Evolutionary conservation across 53 echinoderm and acorn worm genomes (phyloP), one percentile per base, ranked within the genome.

Genomic region (Paelopatides confundens): DNA sequence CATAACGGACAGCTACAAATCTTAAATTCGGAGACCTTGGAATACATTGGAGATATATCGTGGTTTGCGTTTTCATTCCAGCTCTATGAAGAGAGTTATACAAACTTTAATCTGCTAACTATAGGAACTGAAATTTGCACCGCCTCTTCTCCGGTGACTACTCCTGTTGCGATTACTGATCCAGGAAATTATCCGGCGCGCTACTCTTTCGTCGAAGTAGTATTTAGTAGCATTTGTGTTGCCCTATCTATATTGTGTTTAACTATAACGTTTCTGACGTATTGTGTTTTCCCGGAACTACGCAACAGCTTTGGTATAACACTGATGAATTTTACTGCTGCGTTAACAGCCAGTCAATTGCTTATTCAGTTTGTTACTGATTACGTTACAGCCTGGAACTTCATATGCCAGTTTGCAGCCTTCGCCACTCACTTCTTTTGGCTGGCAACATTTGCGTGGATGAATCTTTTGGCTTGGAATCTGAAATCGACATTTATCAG

Each of bases 401-500:
- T n/a, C 26, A 6, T 89, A 53, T 89, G 89, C 33, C 31, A 29
- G 1, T 38, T 84, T 38, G 62, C 85, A 2, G 85, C 84, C 6
- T 36, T 76, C 31, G 62, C 43, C 9, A 74, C 84, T n/a, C 89
- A 89, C 63, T 89, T 84, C 76, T 36, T 37, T 5, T 85, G 71
- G 69, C 76, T 89, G 31, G 83, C 85, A 7, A 58, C 89, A 4
- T 71, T 89, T 40, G 46, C 84, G 1, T 85, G 89, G 89, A 85
- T 79, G 71, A 89, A 89, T 28, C 48, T 89, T 7, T 85, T 89
- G 1, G 89, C 85, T 9, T 89, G 89, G 89, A 89, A 85, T 47
- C 43, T 89, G 85, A 84, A 76, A 23, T 51, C 31, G 13, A 78
- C 78, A 10, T 78, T 78, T 32, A 50, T 28, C 48, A 78, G 31